Base-by-base conservation (phyloP, 2,113 vertebrate genomes). In the Dendrocopos noguchii region DNA sequence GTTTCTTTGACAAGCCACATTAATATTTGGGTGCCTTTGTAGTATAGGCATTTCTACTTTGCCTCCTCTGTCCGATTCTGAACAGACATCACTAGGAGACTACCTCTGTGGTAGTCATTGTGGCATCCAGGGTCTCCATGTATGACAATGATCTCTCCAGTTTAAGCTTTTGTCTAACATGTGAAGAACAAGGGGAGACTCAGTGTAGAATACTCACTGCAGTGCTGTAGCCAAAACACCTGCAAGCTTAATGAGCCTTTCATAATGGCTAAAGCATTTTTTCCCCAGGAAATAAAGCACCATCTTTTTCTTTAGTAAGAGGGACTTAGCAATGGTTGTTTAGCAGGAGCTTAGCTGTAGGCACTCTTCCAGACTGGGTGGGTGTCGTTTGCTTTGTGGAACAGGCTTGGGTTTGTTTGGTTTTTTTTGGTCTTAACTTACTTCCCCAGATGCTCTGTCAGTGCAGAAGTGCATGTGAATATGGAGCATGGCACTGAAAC, bases 231-330 rank as follows among this genome's bases (percentile, higher is more conserved):
- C 82, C 90, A 82, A 76, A 94, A 93, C 88, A 94, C 76, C 85
- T 93, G 92, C 92, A 90, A 57, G 50, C 20, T 88, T 78, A 90
- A 78, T n/a, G 53, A 94, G 56, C 85, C 57, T 91, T 95, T 95
- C 71, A 67, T 77, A 94, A 91, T 0, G 19, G 82, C 65, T 73
- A 25, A 55, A 87, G 5, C 50, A 22, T 1, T 25, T 76, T 66
- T 88, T 82, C 33, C 73, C 47, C 88, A 86, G 76, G 89, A 95
- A 91, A 79, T 57, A 56, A 77, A 91, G 68, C 80, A 28, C 68
- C 72, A 67, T 93, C 80, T 86, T 82, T 88, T 85, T 68, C 68
- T 95, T 79, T 70, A 80, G 72, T 61, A 85, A 74, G 72, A 87
- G 66, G 61, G 89, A 61, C 71, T 88, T 94, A 90, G 76, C 68